Evolutionary conservation across 2,797 vertebrate genomes (phyloP), one percentile per base, ranked within the genome.

Genomic region (Chrysocyon brachyurus): DNA sequence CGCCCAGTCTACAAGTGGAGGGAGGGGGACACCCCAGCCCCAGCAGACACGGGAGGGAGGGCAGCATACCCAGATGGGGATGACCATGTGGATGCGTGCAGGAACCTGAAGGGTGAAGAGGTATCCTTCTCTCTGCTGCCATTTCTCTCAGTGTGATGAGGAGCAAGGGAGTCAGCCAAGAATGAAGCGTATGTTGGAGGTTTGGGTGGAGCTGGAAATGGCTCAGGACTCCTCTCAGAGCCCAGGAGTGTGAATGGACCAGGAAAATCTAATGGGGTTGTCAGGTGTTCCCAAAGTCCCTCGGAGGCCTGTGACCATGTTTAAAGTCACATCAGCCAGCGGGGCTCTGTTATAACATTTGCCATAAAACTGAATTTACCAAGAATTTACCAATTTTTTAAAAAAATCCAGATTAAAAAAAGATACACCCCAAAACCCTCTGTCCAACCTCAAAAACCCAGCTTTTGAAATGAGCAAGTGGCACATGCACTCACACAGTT

Each of bases 61-160:
- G 11, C 3, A 28, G 6, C 4, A 12, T 0, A 0, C 2, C 0
- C 19, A 54, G 24, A 11, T n/a, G 6, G 36, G 63, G 21, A n/a
- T 0, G 2, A 0, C 1, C 21, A 36, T 5, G 4, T 0, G 1
- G 14, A 11, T 22, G 59, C 21, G 12, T 2, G 7, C 17, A 59
- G 59, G 17, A 22, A 5, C 4, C 19, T 63, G 24, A 4, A 16
- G 11, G 31, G 5, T 2, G n/a, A 28, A 46, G 31, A 59, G 2
- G 3, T 8, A 26, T 1, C 19, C n/a, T 70, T 72, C 2, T 83
- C n/a, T 16, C 26, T 24, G 40, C 15, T 59, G 87, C 6, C 11
- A 21, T 6, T 79, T 33, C 61, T n/a, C 52, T 22, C 83, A 57
- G 33, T 56, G 5, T 33, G 79, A 10, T 24, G n/a, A 77, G 63